Base-by-base conservation (phyloP, 2,797 vertebrate species). In the Enteromius trimaculatus region DNA sequence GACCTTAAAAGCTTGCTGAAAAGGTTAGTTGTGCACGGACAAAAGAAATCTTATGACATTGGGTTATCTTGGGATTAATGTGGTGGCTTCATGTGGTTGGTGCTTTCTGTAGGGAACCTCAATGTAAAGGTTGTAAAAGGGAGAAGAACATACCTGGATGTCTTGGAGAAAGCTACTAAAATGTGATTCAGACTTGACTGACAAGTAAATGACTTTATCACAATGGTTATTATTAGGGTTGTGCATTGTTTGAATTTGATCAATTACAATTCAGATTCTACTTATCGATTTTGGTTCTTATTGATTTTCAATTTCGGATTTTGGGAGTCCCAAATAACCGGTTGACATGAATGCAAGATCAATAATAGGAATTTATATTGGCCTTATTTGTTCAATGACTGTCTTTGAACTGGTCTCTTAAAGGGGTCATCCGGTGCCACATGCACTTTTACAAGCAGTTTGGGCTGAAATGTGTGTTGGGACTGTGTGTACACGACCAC, bases 1-100 rank as follows among this genome's bases (percentile, higher is more conserved):
- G 10, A 29, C 80, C 55, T 55, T 66, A 68, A 76, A 82, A 23
- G 62, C 47, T 44, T 77, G 64, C 29, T 55, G 80, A 82, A 76
- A 76, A 66, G 72, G 60, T 79, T 66, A 51, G 58, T 62, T 77
- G n/a, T 29, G 23, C 34, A 44, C 5, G 7, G 62, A 66, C 72
- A 44, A 77, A 82, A 68, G n/a, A 34, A 81, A 53, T 29, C 10
- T 10, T 19, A n/a, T 65, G 44, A 81, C 58, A 74, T 65, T 64
- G 68, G 21, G 79, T 72, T 65, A 64, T 64, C 58, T 81, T 64
- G 19, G 60, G 8, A 70, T 70, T 70, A 21, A 53, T 65, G 14
- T 17, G 55, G 17, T 26, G 10, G 51, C 19, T 53, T 53, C 14
- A 55, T 51, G 60, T 42, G n/a, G 42, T 47, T 4, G 44, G 13